These are phyloP conservation scores for Colistium nudipinnis DNA, from an alignment of 2,113 vertebrate genomes.

Conservation along the genomic window DNA sequence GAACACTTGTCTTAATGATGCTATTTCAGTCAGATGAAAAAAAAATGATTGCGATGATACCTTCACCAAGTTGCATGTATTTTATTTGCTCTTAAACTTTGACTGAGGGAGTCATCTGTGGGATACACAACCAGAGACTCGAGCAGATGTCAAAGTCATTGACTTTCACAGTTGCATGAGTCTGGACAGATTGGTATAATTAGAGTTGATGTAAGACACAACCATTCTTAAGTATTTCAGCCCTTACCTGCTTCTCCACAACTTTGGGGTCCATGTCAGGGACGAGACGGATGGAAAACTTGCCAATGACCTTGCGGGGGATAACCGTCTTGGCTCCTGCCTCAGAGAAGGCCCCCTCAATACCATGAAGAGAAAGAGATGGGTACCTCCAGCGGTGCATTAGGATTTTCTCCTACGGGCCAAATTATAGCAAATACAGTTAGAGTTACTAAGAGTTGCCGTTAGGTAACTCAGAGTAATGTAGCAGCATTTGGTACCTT, in stretches of 20 bases:
- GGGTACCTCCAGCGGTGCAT: conserved; percentile 98
- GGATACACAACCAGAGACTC: background rate
- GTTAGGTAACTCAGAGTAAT: fast-evolving
- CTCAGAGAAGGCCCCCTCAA: conserved; percentile 94
- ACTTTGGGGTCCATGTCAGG: conserved; percentile 92
- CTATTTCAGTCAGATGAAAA: too few species aligned
- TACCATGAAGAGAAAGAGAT: conserved; percentile 97
- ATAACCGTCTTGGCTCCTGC: conserved; percentile 93
- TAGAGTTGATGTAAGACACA: too few species aligned
- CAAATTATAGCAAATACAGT: fast-evolving
- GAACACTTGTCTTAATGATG: too few species aligned
- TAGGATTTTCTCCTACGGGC: conserved; percentile 85
- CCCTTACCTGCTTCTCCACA: conserved; percentile 87
- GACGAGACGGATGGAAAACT: conserved; percentile 96
- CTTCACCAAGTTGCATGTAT: too few species aligned
- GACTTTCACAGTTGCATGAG: too few species aligned
- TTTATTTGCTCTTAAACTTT: too few species aligned
- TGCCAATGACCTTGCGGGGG: conserved; percentile 93
- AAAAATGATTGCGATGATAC: too few species aligned
- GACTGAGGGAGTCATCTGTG: background rate
- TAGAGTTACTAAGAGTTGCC: background rate
- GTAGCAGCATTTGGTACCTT: background rate
- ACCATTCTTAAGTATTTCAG: background rate
- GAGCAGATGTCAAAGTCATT: background rate
- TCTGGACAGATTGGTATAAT: too few species aligned